Evolutionary conservation across 2,113 vertebrate genomes (phyloP), one percentile per base, ranked within the genome.

Genomic region (Albula glossodonta): DNA sequence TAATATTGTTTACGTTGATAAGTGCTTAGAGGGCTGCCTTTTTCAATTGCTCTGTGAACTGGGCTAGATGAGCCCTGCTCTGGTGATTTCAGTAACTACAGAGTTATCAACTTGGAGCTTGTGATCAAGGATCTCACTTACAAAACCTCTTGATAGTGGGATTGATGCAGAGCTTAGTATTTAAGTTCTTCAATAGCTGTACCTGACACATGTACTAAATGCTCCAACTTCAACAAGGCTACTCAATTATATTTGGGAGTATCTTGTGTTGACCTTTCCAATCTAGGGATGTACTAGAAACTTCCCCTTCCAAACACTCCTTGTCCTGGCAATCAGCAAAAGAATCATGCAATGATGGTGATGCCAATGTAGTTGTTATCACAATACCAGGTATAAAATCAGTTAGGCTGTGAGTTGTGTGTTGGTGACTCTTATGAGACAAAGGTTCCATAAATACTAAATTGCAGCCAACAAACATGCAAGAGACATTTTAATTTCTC

Each of bases 1-100:
- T 81, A 89, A 86, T 86, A 89, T 78, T 70, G 31, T 86, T 86
- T 87, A 50, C 81, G 17, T 48, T 56, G 78, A 86, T 87, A 87
- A 25, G 57, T 86, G 53, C 80, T 83, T 74, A 86, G 63, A 63
- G 82, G 84, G 13, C 81, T 63, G 78, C 66, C 82, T 82, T 86
- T 86, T 53, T 79, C 19, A 80, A 81, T 78, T 78, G 81, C 74
- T 83, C 4, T 84, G 10, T 9, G 25, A 84, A 74, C 50, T 22
- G 79, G 51, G 50, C 74, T 84, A 17, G 12, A 84, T 15, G 19
- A 70, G 17, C 48, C 74, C 11, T 84, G 50, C 63, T 13, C 8
- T 15, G 15, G 4, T n/a, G 0, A 74, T 74, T 74, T 84, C 48
- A n/a, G 10, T 85, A 25, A 80, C 17, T 50, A 84, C 5, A 51